Evolutionary conservation across 2,113 vertebrate genomes (phyloP), one percentile per base, ranked within the genome.

Genomic region (Plecturocebus donacophilus): DNA sequence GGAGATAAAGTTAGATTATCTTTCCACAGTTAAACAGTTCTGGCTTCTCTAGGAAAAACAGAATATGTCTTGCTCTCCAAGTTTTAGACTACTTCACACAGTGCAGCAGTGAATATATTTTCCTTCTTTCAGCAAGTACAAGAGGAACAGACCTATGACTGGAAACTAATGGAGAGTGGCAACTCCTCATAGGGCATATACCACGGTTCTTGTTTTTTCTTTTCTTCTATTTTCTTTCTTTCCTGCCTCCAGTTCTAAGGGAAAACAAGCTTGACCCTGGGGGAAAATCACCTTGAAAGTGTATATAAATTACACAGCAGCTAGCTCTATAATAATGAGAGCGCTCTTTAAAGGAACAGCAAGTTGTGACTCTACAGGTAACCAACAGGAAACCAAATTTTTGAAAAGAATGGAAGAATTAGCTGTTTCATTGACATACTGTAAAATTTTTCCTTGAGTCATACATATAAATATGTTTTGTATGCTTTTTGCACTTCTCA

Each of bases 21-120:
- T 95, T 95, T 76, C 32, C 77, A 76, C 49, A 93, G 52, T 38
- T 73, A 91, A 95, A 85, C 30, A 71, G 54, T 89, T 94, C 79
- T 73, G 71, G 27, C 71, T 95, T 96, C 32, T 97, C 42, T 90
- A 49, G 52, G 56, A 88, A 87, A 95, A 80, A 77, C 2, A 95
- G 75, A 95, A 54, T 6, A 49, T 86, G 79, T 89, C 58, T 93
- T 92, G 75, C 52, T 87, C 0, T 52, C 54, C n/a, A 92, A 30
- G 14, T 90, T 93, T 87, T 73, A 95, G 75, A 56, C 52, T 30
- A 42, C 38, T 95, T 61, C 40, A 92, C 82, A 82, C 6, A 83
- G 45, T 79, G n/a, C 30, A 84, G n/a, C 23, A 77, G 45, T 94
- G 68, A 89, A 77, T 91, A 32, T 56, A 49, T 85, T 94, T 93